Evolutionary conservation across 2,888 invertebrate species (phyloP), one percentile per base, ranked within the genome.

Genomic region (Diloba caeruleocephala): DNA sequence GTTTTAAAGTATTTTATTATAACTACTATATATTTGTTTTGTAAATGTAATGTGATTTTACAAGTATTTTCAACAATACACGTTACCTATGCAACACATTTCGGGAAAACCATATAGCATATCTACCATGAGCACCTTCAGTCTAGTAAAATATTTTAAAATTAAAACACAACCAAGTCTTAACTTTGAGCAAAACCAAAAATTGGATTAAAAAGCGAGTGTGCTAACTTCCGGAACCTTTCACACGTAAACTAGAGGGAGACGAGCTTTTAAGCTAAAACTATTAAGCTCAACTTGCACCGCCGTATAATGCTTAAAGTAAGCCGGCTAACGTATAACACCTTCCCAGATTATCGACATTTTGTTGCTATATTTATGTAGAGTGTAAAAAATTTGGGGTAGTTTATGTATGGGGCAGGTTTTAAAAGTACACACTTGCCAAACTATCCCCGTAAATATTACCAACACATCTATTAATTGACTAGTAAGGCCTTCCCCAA

Each of bases 231-330:
- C 68, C 76, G 82, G 81, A 88, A 86, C 88, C 82, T 88, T 85
- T 85, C 81, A 83, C 84, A 76, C 78, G 86, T 85, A 81, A 86
- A 82, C 84, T 89, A 85, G 87, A 89, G 85, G 78, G 82, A 78
- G 79, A 78, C 78, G 82, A 86, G 92, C 90, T 92, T 92, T 92
- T 88, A 89, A 88, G 90, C 88, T 92, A 87, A 92, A 92, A 88
- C 92, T 90, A 89, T 91, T 87, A 88, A 88, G 87, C 87, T 83
- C 79, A 83, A 88, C 85, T 90, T 87, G 82, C 82, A 76, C 81
- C 71, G 69, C 65, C 76, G 73, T 76, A 81, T 82, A 78, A 78
- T 72, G 82, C 84, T 87, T 84, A 81, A 78, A 77, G 78, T 77
- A 83, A 86, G 81, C 78, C 82, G 76, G 45, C 74, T 80, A 81